Base-by-base conservation (phyloP, 2,113 vertebrate species). In the Salvator merianae region DNA sequence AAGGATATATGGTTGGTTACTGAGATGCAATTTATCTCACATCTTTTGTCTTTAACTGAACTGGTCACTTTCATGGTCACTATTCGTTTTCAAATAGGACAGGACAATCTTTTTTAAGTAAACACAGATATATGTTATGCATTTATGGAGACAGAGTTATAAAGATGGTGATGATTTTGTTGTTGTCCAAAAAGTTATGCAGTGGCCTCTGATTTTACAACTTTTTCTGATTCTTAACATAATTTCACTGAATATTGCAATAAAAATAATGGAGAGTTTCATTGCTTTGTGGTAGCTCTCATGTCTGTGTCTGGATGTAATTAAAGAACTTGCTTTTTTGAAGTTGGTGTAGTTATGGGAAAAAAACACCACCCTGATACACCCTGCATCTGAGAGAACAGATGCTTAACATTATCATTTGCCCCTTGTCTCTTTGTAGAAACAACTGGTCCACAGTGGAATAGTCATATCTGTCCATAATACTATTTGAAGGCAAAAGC, bases 381-480 rank as follows among this genome's bases (percentile, higher is more conserved):
- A 62, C 68, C 76, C 68, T 43, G 62, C 73, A 83, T 72, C 74
- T 83, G 40, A 68, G 82, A 62, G 53, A 65, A 83, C 72, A 83
- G 55, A 76, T 36, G 24, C 22, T 83, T 30, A 68, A 66, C 62
- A 83, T 50, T 50, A 50, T 75, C 47, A 34, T 66, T 26, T 76
- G 34, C 50, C 40, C 62, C 34, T 74, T 74, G 71, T 65, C 38
- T 43, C 81, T 43, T 30, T 75, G 20, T 66, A 62, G 59, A 66
- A 66, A 75, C 47, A 65, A 28, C 16, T 55, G 14, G 14, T 18
- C 10, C 16, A 55, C 14, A 55, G 53, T 55, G 14, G 10, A 55
- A 55, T 34, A 72, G 71, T 34, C 30, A 75, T 47, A 9, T 7
- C 40, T 30, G 32, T 5, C 30, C 71, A 40, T 65, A 40, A 28